phyloP scores from a whole-genome alignment of 2,888 invertebrate species.

The Himalopsyche kuldschensis region DNA sequence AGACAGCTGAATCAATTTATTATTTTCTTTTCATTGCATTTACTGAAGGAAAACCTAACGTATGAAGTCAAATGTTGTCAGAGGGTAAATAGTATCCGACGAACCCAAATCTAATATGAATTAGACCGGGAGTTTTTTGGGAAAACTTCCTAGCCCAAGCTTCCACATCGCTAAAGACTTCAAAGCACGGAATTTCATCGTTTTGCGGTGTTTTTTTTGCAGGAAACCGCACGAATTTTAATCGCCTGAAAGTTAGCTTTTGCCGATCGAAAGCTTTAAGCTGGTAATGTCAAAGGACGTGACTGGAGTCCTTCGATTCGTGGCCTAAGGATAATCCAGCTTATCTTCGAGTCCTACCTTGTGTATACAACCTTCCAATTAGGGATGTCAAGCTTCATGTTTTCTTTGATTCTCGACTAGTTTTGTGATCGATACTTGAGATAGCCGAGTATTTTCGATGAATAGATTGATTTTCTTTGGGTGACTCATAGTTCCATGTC shows the following conservation, averaged over 20 bases:
- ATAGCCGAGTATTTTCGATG: no score
- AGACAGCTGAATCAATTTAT: no score
- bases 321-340: not conserved
- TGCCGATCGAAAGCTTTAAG: not conserved
- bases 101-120: not conserved
- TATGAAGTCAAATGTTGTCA: not conserved
- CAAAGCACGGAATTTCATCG: not conserved
- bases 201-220: not conserved
- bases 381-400: no score
- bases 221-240: not conserved
- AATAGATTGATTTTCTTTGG: no score
- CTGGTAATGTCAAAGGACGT: not conserved
- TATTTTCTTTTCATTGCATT: no score
- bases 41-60: no score
- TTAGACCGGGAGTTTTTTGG: not conserved
- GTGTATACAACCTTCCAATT: not conserved
- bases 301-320: conserved; percentile 1
- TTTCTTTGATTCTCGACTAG: no score
- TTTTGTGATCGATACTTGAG: no score
- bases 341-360: not conserved
- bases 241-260: conserved; percentile 1
- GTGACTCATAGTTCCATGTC: no score
- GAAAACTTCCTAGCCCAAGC: not conserved
- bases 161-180: not conserved
- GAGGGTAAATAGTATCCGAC: not conserved